phyloP scores from a whole-genome alignment of 2,797 vertebrate species.

The Hyperoplus lanceolatus region DNA sequence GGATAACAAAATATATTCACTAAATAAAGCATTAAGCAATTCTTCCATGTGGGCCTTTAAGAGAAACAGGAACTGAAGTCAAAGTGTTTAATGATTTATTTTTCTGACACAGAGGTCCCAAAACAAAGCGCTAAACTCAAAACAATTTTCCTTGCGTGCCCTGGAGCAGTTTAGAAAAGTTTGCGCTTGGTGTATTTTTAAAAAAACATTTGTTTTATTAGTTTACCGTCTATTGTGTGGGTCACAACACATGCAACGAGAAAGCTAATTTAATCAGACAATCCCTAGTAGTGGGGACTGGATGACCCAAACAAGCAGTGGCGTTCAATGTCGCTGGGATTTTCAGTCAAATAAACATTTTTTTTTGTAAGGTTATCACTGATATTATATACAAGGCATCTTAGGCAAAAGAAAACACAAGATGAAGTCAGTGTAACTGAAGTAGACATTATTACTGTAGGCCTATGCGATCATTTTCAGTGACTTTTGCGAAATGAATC shows the following conservation, averaged over 20 bases:
- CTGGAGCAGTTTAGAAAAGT: not conserved
- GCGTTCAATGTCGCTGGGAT: not conserved
- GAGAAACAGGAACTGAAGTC: not conserved
- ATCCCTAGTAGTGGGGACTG: not conserved
- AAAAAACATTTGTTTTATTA: not conserved
- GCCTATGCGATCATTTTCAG: not conserved
- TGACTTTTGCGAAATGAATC: not conserved
- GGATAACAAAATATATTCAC: not conserved
- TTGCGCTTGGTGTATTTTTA: not conserved
- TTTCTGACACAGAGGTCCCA: constrained; percentile 5
- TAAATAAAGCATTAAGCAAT: not conserved
- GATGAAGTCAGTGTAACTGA: not conserved
- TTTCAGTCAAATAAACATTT: not conserved
- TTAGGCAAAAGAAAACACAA: not conserved
- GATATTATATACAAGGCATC: not conserved
- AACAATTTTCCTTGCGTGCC: not conserved
- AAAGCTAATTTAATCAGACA: not conserved
- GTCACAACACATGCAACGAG: not conserved
- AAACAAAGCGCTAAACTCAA: not conserved
- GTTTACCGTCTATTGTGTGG: not conserved
- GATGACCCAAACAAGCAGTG: not conserved
- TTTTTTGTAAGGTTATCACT: not conserved
- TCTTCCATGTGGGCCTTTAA: not conserved
- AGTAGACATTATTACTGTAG: not conserved
- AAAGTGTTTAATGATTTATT: constrained; percentile 22